Percentiles rank a stretch among this genome's conserved stretches.
phyloP scores from a whole-genome alignment of 2,113 vertebrate species.

The Bungarus multicinctus region DNA sequence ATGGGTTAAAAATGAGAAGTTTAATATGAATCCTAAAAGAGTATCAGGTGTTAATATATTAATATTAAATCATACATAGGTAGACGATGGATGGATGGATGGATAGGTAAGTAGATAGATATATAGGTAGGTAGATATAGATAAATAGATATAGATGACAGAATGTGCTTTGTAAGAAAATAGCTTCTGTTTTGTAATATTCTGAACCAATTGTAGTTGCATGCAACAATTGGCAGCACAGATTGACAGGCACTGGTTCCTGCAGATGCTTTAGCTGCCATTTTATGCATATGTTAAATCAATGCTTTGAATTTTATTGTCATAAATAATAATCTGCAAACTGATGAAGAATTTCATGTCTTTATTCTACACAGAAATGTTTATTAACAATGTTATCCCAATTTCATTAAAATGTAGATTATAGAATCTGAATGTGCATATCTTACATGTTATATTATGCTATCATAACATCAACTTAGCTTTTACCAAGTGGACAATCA shows the following conservation, averaged over 20 bases:
- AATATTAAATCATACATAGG: constrained; percentile 15
- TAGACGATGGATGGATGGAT: too few species aligned
- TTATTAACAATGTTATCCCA: background rate
- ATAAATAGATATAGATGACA: background rate
- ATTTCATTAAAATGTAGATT: background rate
- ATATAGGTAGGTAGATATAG: background rate
- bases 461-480: background rate
- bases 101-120: too few species aligned
- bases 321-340: background rate
- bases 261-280: background rate
- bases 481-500: background rate
- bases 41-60: constrained; percentile 45
- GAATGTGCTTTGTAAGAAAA: background rate
- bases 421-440: background rate
- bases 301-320: background rate
- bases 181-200: background rate
- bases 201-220: background rate
- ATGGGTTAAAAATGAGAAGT: background rate
- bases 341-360: background rate
- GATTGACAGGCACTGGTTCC: background rate
- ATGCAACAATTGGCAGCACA: background rate
- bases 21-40: constrained; percentile 24
- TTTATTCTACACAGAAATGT: background rate
- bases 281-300: background rate
- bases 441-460: background rate